A percentile compares a stretch with the other conserved stretches of the same genome.
phyloP scores from a whole-genome alignment of 2,113 vertebrate genomes.

The Chlorodrepanis virens region DNA sequence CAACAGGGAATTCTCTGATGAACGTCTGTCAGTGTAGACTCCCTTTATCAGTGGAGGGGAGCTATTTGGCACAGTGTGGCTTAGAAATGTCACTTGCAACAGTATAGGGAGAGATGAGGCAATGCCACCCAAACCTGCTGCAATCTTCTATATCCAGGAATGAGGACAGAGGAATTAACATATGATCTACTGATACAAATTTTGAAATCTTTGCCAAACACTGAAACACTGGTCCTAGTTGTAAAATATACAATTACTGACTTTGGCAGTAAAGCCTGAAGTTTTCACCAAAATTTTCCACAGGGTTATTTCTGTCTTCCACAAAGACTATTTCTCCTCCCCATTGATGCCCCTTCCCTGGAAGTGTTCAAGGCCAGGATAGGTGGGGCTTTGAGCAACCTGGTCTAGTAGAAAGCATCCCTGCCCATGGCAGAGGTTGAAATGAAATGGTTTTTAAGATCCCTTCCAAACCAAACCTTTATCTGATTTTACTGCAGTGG shows the following conservation, averaged over 20 bases:
- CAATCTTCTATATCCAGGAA: background rate
- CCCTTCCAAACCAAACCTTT: background rate
- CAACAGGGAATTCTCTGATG: too few species aligned
- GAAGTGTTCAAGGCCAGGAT: background rate
- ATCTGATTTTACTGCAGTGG: background rate
- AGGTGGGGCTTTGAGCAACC: background rate
- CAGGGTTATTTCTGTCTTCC: background rate
- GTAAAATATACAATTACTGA: background rate
- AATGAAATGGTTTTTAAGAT: background rate
- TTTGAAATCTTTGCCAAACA: background rate
- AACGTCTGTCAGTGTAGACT: background rate
- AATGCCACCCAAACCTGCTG: background rate
- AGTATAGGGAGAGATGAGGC: background rate
- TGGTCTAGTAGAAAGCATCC: too few species aligned
- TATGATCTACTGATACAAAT: background rate
- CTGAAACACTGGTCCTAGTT: background rate
- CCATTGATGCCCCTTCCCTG: background rate
- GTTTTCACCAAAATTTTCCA: background rate
- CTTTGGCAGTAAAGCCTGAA: background rate
- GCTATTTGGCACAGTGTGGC: rapidly evolving
- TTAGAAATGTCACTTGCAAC: background rate
- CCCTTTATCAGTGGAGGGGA: background rate
- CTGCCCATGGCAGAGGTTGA: background rate
- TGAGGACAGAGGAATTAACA: background rate
- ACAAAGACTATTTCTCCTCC: rapidly evolving